Evolutionary conservation across 2,113 vertebrate genomes (phyloP).

Genomic region (Peucedramus taeniatus): DNA sequence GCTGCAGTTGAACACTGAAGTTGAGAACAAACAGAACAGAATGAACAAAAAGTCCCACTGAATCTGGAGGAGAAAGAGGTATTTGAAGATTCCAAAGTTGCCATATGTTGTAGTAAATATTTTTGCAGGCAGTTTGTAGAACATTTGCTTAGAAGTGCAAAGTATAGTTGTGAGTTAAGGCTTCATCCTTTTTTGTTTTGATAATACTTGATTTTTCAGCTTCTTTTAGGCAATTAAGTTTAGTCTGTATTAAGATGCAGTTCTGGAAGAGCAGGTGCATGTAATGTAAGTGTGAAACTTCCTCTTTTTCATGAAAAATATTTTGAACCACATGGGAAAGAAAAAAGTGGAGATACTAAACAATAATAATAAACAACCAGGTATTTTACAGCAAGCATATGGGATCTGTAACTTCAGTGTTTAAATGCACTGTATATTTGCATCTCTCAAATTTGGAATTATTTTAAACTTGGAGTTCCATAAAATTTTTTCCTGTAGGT

Average conservation of each 20-base stretch:
- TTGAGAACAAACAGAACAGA: not conserved
- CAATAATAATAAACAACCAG: not conserved
- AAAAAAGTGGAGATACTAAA: not conserved
- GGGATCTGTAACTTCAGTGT: not conserved
- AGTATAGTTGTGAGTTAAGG: not conserved
- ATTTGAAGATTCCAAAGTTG: not conserved
- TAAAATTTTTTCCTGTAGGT: not conserved
- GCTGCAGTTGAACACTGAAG: not conserved
- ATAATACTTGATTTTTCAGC: not conserved
- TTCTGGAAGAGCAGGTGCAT: not conserved
- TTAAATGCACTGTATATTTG: not conserved
- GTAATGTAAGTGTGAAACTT: not conserved
- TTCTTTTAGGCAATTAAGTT: not conserved
- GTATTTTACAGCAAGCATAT: not conserved
- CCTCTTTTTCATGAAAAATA: not conserved
- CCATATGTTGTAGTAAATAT: not conserved
- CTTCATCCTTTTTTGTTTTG: not conserved
- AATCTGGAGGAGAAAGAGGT: not conserved
- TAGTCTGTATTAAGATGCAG: not conserved
- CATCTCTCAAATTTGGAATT: not conserved
- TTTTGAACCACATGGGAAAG: not conserved
- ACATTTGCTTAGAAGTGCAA: not conserved
- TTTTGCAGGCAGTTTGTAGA: not conserved
- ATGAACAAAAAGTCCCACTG: not conserved
- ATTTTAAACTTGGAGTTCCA: not conserved